Conservation (phyloP, 1,140 invertebrate species). For the Heliothis subflexa region DNA sequence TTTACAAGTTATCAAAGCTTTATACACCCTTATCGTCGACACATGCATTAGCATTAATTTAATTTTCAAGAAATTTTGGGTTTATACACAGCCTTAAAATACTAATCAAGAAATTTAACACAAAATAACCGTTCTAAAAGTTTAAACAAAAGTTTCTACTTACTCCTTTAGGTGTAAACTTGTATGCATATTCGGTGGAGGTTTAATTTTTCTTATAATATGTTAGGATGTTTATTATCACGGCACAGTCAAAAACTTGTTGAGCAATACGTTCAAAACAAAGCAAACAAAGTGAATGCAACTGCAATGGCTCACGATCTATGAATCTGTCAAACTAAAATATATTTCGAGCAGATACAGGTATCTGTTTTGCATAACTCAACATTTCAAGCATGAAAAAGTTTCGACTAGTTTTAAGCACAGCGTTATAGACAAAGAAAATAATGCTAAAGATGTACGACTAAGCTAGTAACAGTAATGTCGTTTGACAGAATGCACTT, state of each 20-base stretch:
- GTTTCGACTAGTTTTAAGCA: no score
- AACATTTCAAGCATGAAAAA: background rate
- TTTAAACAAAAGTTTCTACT: constrained; percentile 44
- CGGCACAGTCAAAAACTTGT: constrained; percentile 34
- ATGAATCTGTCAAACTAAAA: constrained; percentile 53
- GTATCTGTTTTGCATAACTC: no score
- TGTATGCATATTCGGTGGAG: constrained; percentile 18
- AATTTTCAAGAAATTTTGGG: background rate
- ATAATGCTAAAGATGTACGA: background rate
- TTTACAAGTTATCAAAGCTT: background rate
- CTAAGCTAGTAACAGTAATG: background rate
- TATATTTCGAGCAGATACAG: constrained; percentile 40
- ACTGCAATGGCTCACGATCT: constrained; percentile 39
- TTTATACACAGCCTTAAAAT: background rate
- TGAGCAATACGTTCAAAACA: constrained; percentile 52
- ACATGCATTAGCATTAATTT: background rate
- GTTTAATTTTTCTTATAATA: constrained; percentile 14
- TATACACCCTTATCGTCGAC: background rate
- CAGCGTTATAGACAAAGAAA: background rate
- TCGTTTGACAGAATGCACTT: constrained; percentile 18
- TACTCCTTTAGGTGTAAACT: constrained; percentile 30
- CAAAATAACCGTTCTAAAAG: constrained; percentile 33
- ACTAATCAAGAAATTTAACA: background rate
- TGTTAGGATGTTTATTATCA: constrained; percentile 17
- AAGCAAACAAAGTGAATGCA: constrained; percentile 56